Evolutionary conservation across 2,888 invertebrate genomes (phyloP).

Genomic region (Erebia epiphron): DNA sequence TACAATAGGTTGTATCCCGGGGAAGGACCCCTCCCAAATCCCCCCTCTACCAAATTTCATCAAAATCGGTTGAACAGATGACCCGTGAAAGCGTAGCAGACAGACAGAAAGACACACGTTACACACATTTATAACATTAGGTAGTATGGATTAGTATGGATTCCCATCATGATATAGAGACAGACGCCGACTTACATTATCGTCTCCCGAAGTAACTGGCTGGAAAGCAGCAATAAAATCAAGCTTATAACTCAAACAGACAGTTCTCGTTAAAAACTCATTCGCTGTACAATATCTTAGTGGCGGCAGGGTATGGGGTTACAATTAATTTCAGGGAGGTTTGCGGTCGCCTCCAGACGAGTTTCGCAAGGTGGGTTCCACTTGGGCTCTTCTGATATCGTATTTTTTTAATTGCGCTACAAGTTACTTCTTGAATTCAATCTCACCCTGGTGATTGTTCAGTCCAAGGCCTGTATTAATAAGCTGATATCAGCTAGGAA

Average conservation of each 20-base stretch:
- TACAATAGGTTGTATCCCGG: no score
- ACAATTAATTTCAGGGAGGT: slow-evolving; percentile 74
- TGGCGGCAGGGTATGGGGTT: slow-evolving; percentile 56
- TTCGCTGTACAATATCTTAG: slow-evolving; percentile 69
- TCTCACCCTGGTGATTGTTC: no score
- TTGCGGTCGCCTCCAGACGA: slow-evolving; percentile 71
- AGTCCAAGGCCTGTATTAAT: no score
- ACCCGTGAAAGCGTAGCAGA: no score
- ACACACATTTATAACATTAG: no score
- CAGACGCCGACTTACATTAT: not conserved
- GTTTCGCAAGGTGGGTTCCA: slow-evolving; percentile 52
- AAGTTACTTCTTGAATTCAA: not conserved
- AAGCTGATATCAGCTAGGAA: no score
- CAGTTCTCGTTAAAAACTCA: slow-evolving; percentile 59
- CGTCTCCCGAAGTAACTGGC: not conserved
- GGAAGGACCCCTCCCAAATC: no score
- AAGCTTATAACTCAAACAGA: slow-evolving; percentile 48
- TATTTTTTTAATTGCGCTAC: not conserved
- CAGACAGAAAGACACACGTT: no score
- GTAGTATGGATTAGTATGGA: no score
- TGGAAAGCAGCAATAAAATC: slow-evolving; percentile 42
- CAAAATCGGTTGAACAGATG: no score
- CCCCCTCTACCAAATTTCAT: no score
- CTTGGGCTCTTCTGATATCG: slow-evolving; percentile 41
- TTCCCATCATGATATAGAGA: no score